Conservation (phyloP, 2,888 invertebrate species). For the Archips xylosteana region DNA sequence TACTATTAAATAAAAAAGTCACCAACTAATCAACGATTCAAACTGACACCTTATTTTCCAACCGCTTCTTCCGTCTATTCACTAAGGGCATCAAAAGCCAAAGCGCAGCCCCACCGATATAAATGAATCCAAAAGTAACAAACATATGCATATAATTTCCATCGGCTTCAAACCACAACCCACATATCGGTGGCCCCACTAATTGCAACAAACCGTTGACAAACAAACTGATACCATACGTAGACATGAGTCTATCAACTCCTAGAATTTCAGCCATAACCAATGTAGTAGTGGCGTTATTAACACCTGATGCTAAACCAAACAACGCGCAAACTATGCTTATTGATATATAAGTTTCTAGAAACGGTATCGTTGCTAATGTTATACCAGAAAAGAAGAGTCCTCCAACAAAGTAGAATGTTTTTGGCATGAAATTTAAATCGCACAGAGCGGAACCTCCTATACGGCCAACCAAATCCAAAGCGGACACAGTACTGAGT, state of each 20-base stretch:
- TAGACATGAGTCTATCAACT: constrained; percentile 92
- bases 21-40: background rate
- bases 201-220: constrained; percentile 93
- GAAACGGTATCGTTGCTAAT: constrained; percentile 89
- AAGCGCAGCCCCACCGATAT: constrained; percentile 89
- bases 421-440: constrained; percentile 91
- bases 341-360: constrained; percentile 86
- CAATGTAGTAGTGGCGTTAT: constrained; percentile 94
- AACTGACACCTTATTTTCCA: constrained; percentile 47
- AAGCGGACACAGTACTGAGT: constrained; percentile 92
- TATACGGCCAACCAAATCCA: constrained; percentile 93
- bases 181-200: constrained; percentile 93
- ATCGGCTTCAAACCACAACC: constrained; percentile 88
- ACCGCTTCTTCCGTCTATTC: constrained; percentile 67
- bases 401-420: constrained; percentile 93
- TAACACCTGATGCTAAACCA: constrained; percentile 93
- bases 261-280: constrained; percentile 96
- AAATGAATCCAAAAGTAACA: constrained; percentile 89
- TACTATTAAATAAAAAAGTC: background rate
- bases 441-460: constrained; percentile 94
- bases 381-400: constrained; percentile 92
- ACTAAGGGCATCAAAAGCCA: constrained; percentile 93
- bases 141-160: constrained; percentile 90
- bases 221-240: constrained; percentile 94
- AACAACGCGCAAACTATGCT: constrained; percentile 91